Conservation (phyloP, 1,140 invertebrate species). For the Drosophila nannoptera region DNA sequence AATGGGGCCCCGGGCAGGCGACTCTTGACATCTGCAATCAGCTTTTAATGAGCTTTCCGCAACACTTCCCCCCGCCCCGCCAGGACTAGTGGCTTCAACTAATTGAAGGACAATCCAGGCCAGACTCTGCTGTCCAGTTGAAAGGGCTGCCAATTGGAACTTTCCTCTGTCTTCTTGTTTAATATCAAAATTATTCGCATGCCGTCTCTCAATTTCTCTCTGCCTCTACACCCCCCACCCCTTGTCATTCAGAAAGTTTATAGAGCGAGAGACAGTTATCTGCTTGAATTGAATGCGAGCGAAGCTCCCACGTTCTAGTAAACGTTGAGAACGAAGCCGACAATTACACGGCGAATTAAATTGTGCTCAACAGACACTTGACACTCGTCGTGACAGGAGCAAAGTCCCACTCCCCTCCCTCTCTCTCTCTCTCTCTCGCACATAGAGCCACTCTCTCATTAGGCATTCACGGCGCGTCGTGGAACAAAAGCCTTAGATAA, state of each 20-base stretch:
- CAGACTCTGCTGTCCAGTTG: conserved; percentile 14
- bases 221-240: too few species aligned
- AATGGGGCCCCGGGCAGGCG: conserved; percentile 17
- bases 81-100: conserved; percentile 40
- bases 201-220: too few species aligned
- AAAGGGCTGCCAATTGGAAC: background rate
- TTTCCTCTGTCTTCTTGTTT: too few species aligned
- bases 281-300: conserved; percentile 17
- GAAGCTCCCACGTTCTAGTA: conserved; percentile 70
- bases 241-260: conserved; percentile 12
- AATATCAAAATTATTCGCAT: too few species aligned
- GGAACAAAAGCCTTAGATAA: conserved; percentile 59
- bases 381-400: conserved; percentile 11
- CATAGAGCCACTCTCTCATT: conserved; percentile 52
- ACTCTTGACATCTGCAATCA: conserved; percentile 43
- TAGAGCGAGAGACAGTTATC: conserved; percentile 34
- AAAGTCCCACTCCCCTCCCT: background rate
- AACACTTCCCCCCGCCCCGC: conserved; percentile 4
- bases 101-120: conserved; percentile 60
- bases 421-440: too few species aligned
- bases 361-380: conserved; percentile 26
- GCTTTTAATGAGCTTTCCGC: conserved; percentile 61
- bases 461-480: conserved; percentile 54
- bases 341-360: conserved; percentile 67
- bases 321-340: conserved; percentile 55